Base-by-base conservation (phyloP, 2,797 vertebrate species). In the Garrulus glandarius region DNA sequence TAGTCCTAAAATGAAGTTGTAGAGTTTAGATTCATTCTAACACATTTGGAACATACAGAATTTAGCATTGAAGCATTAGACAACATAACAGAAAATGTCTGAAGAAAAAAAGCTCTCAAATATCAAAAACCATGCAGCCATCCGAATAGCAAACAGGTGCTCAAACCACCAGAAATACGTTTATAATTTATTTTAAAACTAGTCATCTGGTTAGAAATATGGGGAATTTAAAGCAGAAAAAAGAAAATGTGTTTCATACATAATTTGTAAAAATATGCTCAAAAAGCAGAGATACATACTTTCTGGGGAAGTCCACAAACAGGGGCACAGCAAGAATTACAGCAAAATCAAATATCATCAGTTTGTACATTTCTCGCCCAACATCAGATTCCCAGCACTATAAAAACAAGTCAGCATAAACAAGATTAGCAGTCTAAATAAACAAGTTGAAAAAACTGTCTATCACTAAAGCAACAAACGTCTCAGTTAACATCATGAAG, bases 361-460 rank as follows among this genome's bases (percentile, higher is more conserved):
- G 98, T 89, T 99, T 99, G 97, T 99, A 99, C 99, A 99, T 99
- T 97, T 99, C 99, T 97, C 98, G 99, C 29, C 99, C 99, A 47
- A 99, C 98, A 22, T 98, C 98, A 43, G 99, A 98, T 96, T 99
- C 99, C 99, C 99, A 99, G 94, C 99, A 99, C 99, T 99, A 97
- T 32, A 94, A 97, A 95, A 92, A 78, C 75, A 68, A 88, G 22
- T 8, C 49, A 80, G 24, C 11, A 52, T 88, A 91, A 70, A 72
- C 15, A 84, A 56, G 13, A 88, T 92, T 53, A 87, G 55, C n/a
- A 74, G 41, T 50, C 63, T 59, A 80, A 79, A 93, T 18, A 78
- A 80, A 78, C 15, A 50, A 55, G 11, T 17, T n/a, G 57, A 53
- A 81, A 49, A 83, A 55, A 55, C 50, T 36, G 22, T 36, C 64